Evolutionary conservation across 2,888 invertebrate species (phyloP).

Genomic region (Matsumyia berberina): DNA sequence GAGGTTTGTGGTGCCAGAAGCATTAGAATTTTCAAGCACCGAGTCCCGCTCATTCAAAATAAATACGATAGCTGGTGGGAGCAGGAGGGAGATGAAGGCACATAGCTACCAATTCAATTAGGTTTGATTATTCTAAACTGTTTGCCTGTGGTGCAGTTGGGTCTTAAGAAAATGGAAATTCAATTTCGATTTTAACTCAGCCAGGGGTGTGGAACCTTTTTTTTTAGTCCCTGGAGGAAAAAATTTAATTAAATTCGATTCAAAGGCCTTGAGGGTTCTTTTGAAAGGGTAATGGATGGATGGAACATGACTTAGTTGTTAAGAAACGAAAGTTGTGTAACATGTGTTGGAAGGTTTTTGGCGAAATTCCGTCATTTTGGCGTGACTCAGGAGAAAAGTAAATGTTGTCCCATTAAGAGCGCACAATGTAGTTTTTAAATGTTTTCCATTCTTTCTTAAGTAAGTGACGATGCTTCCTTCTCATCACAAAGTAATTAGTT

Average conservation of each 20-base stretch:
- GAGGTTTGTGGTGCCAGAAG: slow-evolving; percentile 25
- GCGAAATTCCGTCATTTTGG: too few relatives aligned
- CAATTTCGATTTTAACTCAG: slow-evolving; percentile 1
- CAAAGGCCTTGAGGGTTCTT: too few relatives aligned
- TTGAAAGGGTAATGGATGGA: too few relatives aligned
- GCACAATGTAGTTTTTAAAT: too few relatives aligned
- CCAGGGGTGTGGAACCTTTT: slow-evolving; percentile 13
- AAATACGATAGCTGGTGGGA: slow-evolving; percentile 24
- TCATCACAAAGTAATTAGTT: too few relatives aligned
- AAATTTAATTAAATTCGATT: too few relatives aligned
- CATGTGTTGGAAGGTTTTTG: too few relatives aligned
- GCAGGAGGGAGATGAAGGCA: background rate
- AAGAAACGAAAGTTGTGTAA: too few relatives aligned
- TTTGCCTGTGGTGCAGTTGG: slow-evolving; percentile 21
- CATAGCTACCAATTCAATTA: slow-evolving; percentile 57
- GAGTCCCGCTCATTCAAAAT: slow-evolving; percentile 52
- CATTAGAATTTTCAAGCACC: slow-evolving; percentile 42
- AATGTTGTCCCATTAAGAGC: too few relatives aligned
- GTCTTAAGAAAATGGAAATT: slow-evolving; percentile 33
- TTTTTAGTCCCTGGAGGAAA: background rate
- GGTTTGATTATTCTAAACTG: slow-evolving; percentile 58
- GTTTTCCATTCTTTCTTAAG: too few relatives aligned
- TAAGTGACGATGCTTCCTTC: too few relatives aligned
- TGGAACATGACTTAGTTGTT: too few relatives aligned
- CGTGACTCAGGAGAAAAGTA: background rate